Conservation (phyloP, 2,888 invertebrate genomes). For the Acrobasis consociella region DNA sequence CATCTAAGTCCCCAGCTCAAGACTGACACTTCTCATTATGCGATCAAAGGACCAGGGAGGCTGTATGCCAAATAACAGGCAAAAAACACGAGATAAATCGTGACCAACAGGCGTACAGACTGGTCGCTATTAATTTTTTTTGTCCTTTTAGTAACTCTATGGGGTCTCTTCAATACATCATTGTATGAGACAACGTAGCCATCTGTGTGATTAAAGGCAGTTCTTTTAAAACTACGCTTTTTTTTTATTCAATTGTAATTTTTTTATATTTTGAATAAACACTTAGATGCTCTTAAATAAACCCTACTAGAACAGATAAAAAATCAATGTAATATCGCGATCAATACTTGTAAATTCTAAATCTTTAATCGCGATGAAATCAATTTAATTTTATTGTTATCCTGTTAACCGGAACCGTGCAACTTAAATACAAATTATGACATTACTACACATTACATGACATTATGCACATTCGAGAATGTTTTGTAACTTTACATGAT, state of each 20-base stretch:
- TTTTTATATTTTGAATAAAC: no score
- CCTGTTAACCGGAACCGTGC: no score
- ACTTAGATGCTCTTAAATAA: no score
- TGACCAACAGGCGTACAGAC: neutral
- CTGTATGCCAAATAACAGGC: conserved; percentile 12
- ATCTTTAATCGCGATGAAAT: no score
- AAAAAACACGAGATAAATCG: conserved; percentile 24
- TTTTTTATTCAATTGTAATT: neutral
- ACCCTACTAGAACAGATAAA: neutral
- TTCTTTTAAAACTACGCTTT: neutral
- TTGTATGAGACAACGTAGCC: neutral
- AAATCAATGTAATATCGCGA: no score
- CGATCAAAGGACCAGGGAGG: conserved; percentile 2
- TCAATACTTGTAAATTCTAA: no score
- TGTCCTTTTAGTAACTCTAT: neutral
- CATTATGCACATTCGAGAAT: no score
- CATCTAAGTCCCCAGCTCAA: neutral
- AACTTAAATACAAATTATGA: no score
- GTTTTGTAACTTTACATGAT: no score
- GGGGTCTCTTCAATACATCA: neutral
- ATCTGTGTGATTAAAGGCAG: neutral
- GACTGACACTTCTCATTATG: conserved; percentile 13
- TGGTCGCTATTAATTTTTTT: conserved; percentile 6
- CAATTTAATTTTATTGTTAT: no score
- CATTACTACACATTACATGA: no score